A percentile compares a stretch with the other conserved stretches of the same genome.
Evolutionary conservation across 2,113 vertebrate species (phyloP).

Genomic region (Glareola pratincola): DNA sequence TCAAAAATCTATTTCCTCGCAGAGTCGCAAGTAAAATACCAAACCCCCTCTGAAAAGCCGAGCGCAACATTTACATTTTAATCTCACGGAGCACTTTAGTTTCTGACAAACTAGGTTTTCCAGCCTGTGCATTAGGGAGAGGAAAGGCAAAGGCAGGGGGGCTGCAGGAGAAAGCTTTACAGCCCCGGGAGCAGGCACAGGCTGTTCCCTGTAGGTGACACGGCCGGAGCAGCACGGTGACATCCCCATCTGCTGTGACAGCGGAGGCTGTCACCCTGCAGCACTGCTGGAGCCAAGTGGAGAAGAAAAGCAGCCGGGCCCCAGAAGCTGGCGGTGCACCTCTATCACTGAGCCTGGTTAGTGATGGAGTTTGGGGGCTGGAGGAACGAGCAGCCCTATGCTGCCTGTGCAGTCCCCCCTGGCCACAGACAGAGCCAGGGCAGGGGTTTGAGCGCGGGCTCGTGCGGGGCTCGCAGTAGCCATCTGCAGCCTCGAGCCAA

Average conservation of each 20-base stretch:
- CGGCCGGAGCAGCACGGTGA: fast-evolving
- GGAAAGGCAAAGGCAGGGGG: not conserved
- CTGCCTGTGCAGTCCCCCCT: not conserved
- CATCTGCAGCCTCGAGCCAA: not conserved
- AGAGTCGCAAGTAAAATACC: conserved; percentile 48
- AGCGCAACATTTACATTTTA: conserved; percentile 73
- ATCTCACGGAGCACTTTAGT: conserved; percentile 35
- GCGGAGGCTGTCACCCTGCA: not conserved
- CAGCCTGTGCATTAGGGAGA: not conserved
- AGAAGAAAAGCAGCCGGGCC: not conserved
- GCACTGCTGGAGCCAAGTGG: not conserved
- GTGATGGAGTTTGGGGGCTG: not conserved
- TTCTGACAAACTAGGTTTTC: conserved; percentile 56
- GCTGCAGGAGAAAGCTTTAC: not conserved
- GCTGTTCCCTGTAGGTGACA: not conserved
- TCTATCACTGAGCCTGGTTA: not conserved
- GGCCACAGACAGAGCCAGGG: not conserved
- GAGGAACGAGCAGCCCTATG: not conserved
- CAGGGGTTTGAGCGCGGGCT: fast-evolving
- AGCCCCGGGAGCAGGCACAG: not conserved
- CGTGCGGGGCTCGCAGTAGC: not conserved
- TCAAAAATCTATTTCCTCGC: conserved; percentile 66
- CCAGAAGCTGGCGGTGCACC: not conserved
- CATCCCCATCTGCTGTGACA: fast-evolving
- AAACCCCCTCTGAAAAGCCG: conserved; percentile 39